phyloP scores from a whole-genome alignment of 2,113 vertebrate species.

The human region GRCh38 chrX:133077001-133077500 shows the following conservation, averaged over 20 bases:
- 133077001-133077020: neutral
- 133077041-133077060: neutral
- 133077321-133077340: conserved; percentile 5
- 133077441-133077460: conserved; percentile 50
- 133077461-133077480: conserved; percentile 26
- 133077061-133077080: neutral
- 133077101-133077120: neutral
- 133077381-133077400: neutral
- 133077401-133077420: neutral
- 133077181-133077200: conserved; percentile 41
- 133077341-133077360: conserved; percentile 31
- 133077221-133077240: conserved; percentile 60
- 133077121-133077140: neutral
- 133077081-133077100: neutral
- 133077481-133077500: conserved; percentile 27
- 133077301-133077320: conserved; percentile 52
- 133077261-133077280: conserved; percentile 29
- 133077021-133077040: neutral
- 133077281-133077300: neutral
- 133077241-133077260: conserved; percentile 56
- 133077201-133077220: conserved; percentile 61
- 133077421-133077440: neutral
- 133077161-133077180: conserved; percentile 23
- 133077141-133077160: neutral
- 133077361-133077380: neutral